A percentile compares a stretch with the other conserved stretches of the same genome.
phyloP scores from a whole-genome alignment of 2,113 vertebrate species.

The Aptenodytes forsteri region DNA sequence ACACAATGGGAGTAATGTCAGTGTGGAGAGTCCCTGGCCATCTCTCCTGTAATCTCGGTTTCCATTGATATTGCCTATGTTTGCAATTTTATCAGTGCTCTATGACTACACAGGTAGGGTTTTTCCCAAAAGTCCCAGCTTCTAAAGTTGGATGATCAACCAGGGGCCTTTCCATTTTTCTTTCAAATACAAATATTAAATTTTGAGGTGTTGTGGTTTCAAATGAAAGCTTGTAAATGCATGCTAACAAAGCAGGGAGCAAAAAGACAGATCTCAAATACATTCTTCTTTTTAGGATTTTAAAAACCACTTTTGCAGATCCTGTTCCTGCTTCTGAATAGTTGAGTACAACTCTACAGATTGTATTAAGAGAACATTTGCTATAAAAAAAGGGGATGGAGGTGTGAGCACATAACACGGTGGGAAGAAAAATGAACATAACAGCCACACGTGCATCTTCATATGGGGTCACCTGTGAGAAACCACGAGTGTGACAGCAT shows the following conservation, averaged over 20 bases:
- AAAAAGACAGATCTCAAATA: not conserved
- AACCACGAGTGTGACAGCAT: fast-evolving
- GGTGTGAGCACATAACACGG: fast-evolving
- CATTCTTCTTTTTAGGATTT: not conserved
- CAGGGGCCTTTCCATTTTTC: not conserved
- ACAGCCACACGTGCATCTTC: not conserved
- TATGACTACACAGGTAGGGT: not conserved
- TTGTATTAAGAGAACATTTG: not conserved
- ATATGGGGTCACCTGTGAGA: not conserved
- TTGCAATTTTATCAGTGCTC: not conserved
- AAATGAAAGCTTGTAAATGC: not conserved
- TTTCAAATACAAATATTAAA: not conserved
- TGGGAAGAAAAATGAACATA: not conserved
- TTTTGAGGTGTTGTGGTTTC: not conserved
- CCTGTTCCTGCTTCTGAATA: not conserved
- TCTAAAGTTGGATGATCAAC: not conserved
- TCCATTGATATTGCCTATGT: not conserved
- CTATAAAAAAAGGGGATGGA: not conserved
- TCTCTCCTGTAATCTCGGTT: not conserved
- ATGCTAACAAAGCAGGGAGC: not conserved
- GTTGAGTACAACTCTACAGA: not conserved
- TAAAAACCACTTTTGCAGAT: not conserved
- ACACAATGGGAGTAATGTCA: not conserved
- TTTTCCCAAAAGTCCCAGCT: not conserved
- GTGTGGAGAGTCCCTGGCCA: not conserved